These are phyloP conservation scores for Hydrophis major DNA, from an alignment of 2,797 vertebrate species.

Conservation along the genomic window DNA sequence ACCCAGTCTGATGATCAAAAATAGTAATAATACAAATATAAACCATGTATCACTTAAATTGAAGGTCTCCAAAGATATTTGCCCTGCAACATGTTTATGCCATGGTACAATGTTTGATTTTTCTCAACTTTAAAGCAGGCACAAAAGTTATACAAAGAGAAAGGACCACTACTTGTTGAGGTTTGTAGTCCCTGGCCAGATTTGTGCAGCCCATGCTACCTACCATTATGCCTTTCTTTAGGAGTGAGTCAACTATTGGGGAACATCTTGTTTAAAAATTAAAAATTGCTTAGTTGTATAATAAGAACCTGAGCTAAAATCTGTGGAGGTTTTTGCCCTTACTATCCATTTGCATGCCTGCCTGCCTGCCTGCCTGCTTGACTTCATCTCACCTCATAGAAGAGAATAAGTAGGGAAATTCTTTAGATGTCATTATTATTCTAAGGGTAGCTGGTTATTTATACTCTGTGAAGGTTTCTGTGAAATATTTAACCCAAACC, in stretches of 20 bases:
- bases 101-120: constrained; percentile 27
- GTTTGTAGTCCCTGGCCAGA: not conserved
- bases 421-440: not conserved
- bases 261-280: too few relatives aligned
- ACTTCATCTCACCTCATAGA: not conserved
- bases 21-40: not conserved
- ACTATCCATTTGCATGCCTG: not conserved
- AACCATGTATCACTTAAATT: constrained; percentile 44
- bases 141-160: not conserved
- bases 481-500: not conserved
- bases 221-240: not conserved
- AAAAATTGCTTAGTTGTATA: not conserved
- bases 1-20: too few relatives aligned
- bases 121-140: constrained; percentile 34
- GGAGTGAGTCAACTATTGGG: not conserved
- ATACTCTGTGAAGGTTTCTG: not conserved
- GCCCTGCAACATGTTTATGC: constrained; percentile 50
- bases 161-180: not conserved
- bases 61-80: constrained; percentile 36
- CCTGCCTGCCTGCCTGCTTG: not conserved
- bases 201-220: not conserved
- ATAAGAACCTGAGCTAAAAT: not conserved
- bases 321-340: not conserved
- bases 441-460: not conserved
- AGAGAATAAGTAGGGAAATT: not conserved